Evolutionary conservation across 2,113 vertebrate genomes (phyloP).

Genomic region (Cathartes aura): DNA sequence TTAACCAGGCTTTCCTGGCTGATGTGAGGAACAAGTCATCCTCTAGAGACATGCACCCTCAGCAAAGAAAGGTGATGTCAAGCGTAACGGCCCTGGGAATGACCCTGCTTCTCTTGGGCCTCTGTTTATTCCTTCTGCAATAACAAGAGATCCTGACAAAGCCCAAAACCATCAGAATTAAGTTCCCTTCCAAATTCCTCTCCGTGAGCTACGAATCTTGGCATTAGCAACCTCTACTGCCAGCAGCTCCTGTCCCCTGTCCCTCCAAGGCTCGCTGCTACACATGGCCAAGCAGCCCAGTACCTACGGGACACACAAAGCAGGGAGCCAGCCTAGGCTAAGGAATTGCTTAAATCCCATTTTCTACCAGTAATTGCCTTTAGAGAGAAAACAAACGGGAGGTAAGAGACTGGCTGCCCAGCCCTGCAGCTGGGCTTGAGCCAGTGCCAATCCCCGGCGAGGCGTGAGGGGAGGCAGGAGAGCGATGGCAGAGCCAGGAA

Average conservation of each 20-base stretch:
- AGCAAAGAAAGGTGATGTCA: not conserved
- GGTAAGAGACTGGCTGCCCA: not conserved
- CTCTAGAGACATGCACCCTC: not conserved
- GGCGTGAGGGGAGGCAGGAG: not conserved
- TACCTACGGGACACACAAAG: not conserved
- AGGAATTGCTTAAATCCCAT: not conserved
- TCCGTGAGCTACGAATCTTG: not conserved
- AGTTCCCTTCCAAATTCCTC: not conserved
- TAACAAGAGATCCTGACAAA: not conserved
- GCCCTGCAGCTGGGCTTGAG: not conserved
- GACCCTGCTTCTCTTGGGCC: not conserved
- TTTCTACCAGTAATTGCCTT: not conserved
- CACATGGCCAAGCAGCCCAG: not conserved
- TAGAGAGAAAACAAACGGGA: not conserved
- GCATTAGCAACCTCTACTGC: not conserved
- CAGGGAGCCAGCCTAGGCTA: not conserved
- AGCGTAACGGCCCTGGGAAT: not conserved
- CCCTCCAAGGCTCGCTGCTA: rapidly evolving
- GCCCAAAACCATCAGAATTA: not conserved
- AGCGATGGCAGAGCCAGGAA: not conserved
- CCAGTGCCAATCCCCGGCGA: rapidly evolving
- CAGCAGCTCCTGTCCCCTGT: not conserved
- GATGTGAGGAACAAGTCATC: not conserved
- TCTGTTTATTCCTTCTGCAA: not conserved
- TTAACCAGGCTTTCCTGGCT: not conserved